Evolutionary conservation across 1,140 invertebrate species (phyloP).

Genomic region (Drosophila parvula): DNA sequence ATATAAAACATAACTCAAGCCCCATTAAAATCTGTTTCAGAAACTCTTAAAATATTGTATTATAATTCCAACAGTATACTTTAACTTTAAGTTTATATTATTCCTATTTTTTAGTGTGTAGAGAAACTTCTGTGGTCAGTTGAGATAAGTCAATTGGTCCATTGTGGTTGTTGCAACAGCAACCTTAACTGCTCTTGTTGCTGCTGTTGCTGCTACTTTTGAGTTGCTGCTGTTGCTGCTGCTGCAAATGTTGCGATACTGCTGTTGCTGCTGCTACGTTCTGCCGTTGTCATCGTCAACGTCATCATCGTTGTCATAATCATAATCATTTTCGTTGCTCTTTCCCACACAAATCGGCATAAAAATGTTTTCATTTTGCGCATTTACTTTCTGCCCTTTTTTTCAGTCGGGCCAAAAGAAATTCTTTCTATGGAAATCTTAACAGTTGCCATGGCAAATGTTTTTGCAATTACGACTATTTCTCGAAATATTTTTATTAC

Average conservation of each 20-base stretch:
- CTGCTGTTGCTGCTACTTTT: constrained; percentile 1
- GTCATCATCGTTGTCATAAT: constrained; percentile 62
- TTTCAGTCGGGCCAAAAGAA: constrained; percentile 16
- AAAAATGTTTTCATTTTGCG: constrained; percentile 55
- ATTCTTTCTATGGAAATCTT: constrained; percentile 32
- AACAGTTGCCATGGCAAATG: constrained; percentile 37
- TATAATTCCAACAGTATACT: no score
- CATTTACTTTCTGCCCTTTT: constrained; percentile 57
- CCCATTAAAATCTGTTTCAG: not conserved
- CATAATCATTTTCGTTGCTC: constrained; percentile 77
- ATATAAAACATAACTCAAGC: no score
- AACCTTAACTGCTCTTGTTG: constrained; percentile 35
- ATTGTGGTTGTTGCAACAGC: constrained; percentile 26
- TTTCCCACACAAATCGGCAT: constrained; percentile 67
- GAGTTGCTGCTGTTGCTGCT: constrained; percentile 4
- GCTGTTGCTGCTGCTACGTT: not conserved
- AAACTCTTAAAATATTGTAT: not conserved
- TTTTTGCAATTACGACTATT: constrained; percentile 34
- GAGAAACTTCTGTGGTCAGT: constrained; percentile 1
- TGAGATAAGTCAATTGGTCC: constrained; percentile 59
- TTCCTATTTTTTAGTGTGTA: not conserved
- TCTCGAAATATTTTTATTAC: constrained; percentile 53
- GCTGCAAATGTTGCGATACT: constrained; percentile 11
- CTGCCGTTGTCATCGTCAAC: constrained; percentile 34
- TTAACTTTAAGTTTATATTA: not conserved